Evolutionary conservation across 2,797 vertebrate species (phyloP), one percentile per base, ranked within the genome.

Genomic region (Sphaeramia orbicularis): DNA sequence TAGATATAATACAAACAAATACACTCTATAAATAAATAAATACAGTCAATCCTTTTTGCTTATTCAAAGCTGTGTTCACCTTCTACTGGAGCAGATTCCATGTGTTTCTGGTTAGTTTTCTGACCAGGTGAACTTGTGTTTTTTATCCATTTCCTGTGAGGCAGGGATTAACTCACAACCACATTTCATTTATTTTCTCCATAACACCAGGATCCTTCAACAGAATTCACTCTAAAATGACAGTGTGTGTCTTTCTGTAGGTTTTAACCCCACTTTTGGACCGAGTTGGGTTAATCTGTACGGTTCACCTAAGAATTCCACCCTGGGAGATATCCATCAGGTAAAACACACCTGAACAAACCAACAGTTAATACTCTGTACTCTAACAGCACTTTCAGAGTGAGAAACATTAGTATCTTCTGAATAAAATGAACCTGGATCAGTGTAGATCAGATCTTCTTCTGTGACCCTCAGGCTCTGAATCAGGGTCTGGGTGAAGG

Each of bases 261-360:
- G 97, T 2, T 99, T 98, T 80, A 95, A 99, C 70, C 97, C 97
- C 41, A 97, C 94, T 0, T 99, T 97, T 38, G 97, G 97, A 8
- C 96, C 96, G 0, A 77, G 92, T 38, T 99, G 97, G 97, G 87
- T 99, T 44, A 96, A 96, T 73, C 88, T 98, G 1, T 99, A 97
- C 3, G 96, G 97, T 7, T 99, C 97, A 0, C 95, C 96, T 2
- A 93, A 95, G 83, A 96, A 96, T 75, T 95, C 92, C 0, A 88
- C 93, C 0, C 90, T 99, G 8, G 30, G 93, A 67, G 96, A 98
- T 1, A 37, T 95, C 59, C 95, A 98, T 81, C 95, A 91, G 89
- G 91, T 91, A 71, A 62, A 57, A 0, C 9, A 51, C 12, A 60
- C 24, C 24, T 0, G 0, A 18, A 1, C 19, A 70, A 32, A 73